These are phyloP conservation scores for Tenebrosternarchus preto DNA, from an alignment of 2,113 vertebrate genomes.

Conservation along the genomic window DNA sequence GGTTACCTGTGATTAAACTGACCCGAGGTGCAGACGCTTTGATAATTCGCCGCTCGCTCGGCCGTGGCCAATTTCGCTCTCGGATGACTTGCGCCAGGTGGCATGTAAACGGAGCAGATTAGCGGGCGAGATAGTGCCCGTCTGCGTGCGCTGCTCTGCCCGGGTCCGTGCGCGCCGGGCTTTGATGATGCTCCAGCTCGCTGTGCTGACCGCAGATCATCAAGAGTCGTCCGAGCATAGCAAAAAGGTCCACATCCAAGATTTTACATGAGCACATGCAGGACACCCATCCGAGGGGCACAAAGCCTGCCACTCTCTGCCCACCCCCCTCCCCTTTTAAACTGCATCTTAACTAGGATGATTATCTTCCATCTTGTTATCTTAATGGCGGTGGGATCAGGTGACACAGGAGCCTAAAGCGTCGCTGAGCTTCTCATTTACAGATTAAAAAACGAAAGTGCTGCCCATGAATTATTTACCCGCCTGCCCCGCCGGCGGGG, in stretches of 20 bases:
- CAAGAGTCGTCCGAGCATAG: slow-evolving; percentile 8
- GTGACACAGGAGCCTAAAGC: slow-evolving; percentile 56
- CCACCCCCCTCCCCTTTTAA: slow-evolving; percentile 56
- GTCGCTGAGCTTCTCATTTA: slow-evolving; percentile 87
- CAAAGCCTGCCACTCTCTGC: background rate
- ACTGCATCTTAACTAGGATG: slow-evolving; percentile 67
- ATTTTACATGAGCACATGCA: background rate
- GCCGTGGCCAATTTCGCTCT: slow-evolving; percentile 40
- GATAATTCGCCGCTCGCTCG: slow-evolving; percentile 33
- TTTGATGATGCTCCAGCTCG: slow-evolving; percentile 36
- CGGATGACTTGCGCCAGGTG: slow-evolving; percentile 39
- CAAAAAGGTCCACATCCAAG: slow-evolving; percentile 14
- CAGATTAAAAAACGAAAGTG: slow-evolving; percentile 86
- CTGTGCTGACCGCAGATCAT: slow-evolving; percentile 35
- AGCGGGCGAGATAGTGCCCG: slow-evolving; percentile 38
- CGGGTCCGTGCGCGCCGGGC: background rate
- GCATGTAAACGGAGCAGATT: slow-evolving; percentile 49
- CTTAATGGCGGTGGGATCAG: slow-evolving; percentile 83
- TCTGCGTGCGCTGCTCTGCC: background rate
- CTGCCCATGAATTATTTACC: slow-evolving; percentile 86
- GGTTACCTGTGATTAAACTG: slow-evolving; percentile 40
- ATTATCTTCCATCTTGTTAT: slow-evolving; percentile 86
- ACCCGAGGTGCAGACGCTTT: slow-evolving; percentile 39
- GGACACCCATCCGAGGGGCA: background rate
- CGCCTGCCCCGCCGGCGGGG: slow-evolving; percentile 58